These are phyloP conservation scores for Zaprionus lachaisei DNA, from an alignment of 1,140 invertebrate genomes.

Conservation along the genomic window DNA sequence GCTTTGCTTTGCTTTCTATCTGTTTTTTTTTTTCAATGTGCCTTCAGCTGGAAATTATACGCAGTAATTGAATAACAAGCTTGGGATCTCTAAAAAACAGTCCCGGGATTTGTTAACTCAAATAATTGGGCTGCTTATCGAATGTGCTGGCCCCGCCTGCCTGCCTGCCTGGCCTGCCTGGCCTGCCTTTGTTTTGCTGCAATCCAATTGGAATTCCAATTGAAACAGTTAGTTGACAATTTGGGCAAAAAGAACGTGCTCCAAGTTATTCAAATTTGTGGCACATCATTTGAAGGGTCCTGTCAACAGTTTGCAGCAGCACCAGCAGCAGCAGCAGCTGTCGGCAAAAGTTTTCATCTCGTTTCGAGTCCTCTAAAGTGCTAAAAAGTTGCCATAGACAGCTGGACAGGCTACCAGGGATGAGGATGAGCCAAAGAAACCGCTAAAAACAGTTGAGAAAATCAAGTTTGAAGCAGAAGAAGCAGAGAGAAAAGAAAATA, in stretches of 20 bases:
- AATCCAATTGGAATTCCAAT: slow-evolving; percentile 20
- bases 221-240: slow-evolving; percentile 12
- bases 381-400: slow-evolving; percentile 25
- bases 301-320: slow-evolving; percentile 25
- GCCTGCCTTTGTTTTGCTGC: too few relatives aligned
- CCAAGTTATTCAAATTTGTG: slow-evolving; percentile 20
- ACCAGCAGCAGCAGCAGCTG: slow-evolving; percentile 23
- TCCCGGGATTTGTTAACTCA: neutral
- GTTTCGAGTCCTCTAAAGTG: slow-evolving; percentile 18
- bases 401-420: neutral
- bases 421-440: slow-evolving; percentile 22
- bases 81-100: neutral
- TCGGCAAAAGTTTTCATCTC: slow-evolving; percentile 16
- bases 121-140: neutral
- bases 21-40: slow-evolving; percentile 2
- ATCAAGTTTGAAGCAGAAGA: slow-evolving; percentile 9
- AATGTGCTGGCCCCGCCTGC: neutral
- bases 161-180: too few relatives aligned
- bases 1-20: neutral
- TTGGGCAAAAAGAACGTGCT: neutral
- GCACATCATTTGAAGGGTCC: slow-evolving; percentile 27
- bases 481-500: slow-evolving; percentile 16
- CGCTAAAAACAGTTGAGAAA: slow-evolving; percentile 20
- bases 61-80: slow-evolving; percentile 27
- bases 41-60: slow-evolving; percentile 26